phyloP scores from a whole-genome alignment of 2,113 vertebrate genomes.

The Piaya cayana region DNA sequence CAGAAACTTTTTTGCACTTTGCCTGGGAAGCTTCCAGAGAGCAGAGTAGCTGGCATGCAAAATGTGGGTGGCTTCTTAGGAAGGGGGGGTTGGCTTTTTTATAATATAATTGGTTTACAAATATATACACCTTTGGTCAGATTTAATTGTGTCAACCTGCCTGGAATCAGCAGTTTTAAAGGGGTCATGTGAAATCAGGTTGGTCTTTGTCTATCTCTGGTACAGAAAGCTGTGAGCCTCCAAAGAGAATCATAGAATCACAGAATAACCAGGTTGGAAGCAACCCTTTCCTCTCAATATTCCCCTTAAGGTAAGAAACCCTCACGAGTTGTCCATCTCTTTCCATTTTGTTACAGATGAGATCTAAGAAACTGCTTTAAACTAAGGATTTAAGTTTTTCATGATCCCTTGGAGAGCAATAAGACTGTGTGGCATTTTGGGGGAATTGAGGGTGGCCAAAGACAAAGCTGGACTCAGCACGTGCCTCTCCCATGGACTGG shows the following conservation, averaged over 20 bases:
- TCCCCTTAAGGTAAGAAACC: not conserved
- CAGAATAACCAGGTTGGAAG: no score
- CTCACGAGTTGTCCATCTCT: not conserved
- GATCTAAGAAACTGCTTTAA: not conserved
- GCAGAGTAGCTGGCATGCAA: constrained; percentile 54
- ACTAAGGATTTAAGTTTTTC: not conserved
- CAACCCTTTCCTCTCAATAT: not conserved
- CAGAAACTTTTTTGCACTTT: constrained; percentile 64
- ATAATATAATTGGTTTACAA: not conserved
- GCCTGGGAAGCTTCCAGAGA: constrained; percentile 63
- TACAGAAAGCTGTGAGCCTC: not conserved
- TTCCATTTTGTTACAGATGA: not conserved
- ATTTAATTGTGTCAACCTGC: not conserved
- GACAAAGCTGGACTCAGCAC: not conserved
- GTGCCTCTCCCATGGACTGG: not conserved
- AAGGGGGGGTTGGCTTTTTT: not conserved
- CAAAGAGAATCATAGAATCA: no score
- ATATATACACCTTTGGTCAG: not conserved
- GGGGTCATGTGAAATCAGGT: not conserved
- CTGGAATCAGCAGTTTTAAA: not conserved
- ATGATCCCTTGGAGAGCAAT: not conserved
- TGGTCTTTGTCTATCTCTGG: not conserved
- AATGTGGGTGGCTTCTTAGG: constrained; percentile 39
- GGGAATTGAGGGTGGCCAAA: not conserved
- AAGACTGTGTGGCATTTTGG: not conserved